These are phyloP conservation scores for Drosophila mimetica DNA, from an alignment of 2,888 invertebrate genomes.

Conservation along the genomic window DNA sequence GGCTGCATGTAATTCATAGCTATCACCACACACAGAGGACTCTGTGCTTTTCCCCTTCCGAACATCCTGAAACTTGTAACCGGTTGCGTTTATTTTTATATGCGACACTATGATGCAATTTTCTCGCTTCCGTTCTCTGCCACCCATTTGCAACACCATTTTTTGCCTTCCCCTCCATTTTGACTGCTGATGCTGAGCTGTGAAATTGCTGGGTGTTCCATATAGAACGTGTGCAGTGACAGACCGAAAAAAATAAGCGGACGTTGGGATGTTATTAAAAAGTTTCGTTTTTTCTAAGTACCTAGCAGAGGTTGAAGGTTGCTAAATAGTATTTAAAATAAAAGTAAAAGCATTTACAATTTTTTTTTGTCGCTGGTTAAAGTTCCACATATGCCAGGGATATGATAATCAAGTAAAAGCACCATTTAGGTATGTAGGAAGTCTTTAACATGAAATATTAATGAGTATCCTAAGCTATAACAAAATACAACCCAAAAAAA, in stretches of 20 bases:
- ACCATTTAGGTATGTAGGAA: too few relatives aligned
- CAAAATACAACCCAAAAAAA: too few relatives aligned
- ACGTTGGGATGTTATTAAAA: slow-evolving; percentile 36
- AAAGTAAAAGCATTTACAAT: neutral
- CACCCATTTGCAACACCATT: slow-evolving; percentile 21
- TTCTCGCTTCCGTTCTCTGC: slow-evolving; percentile 71
- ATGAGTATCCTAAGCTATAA: too few relatives aligned
- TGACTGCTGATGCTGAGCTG: slow-evolving; percentile 65
- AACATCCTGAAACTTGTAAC: slow-evolving; percentile 59
- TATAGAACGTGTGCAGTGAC: slow-evolving; percentile 40
- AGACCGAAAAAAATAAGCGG: slow-evolving; percentile 5
- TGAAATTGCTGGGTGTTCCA: slow-evolving; percentile 68
- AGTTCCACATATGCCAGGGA: too few relatives aligned
- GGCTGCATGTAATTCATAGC: slow-evolving; percentile 75
- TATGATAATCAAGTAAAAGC: too few relatives aligned
- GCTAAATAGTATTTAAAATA: slow-evolving; percentile 5
- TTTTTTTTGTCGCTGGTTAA: neutral
- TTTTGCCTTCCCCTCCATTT: slow-evolving; percentile 16
- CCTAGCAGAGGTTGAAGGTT: slow-evolving; percentile 4
- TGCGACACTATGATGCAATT: slow-evolving; percentile 79
- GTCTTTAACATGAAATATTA: too few relatives aligned
- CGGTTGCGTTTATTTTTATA: slow-evolving; percentile 76
- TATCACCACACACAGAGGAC: slow-evolving; percentile 51
- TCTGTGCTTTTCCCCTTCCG: slow-evolving; percentile 5
- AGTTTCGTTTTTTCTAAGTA: slow-evolving; percentile 5